Evolutionary conservation across 2,888 invertebrate species (phyloP).

Genomic region (Drosophila algonquin): DNA sequence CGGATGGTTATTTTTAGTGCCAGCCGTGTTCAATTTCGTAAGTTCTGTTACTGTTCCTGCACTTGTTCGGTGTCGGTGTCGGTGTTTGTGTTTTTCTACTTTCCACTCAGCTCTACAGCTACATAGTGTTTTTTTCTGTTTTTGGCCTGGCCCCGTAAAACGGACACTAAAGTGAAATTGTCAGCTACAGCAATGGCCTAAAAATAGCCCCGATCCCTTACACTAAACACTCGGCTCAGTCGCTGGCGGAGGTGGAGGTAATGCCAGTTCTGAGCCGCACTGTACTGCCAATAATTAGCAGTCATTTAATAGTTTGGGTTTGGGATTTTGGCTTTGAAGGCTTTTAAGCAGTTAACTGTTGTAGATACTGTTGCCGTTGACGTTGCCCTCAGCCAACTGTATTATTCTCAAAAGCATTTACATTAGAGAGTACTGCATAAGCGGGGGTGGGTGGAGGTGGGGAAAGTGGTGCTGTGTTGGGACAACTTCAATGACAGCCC

Average conservation of each 20-base stretch:
- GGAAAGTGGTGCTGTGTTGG: constrained; percentile 21
- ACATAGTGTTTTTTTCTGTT: not conserved
- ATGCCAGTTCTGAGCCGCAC: constrained; percentile 16
- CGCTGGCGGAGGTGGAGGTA: not conserved
- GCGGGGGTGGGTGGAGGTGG: not conserved
- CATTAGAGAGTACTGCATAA: constrained; percentile 24
- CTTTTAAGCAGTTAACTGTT: constrained; percentile 56
- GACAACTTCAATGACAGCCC: constrained; percentile 37
- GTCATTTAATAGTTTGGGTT: constrained; percentile 68
- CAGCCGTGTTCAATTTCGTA: constrained; percentile 74
- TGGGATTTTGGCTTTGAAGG: constrained; percentile 40
- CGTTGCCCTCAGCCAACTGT: constrained; percentile 29
- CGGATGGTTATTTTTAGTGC: constrained; percentile 70
- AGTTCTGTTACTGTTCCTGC: constrained; percentile 45
- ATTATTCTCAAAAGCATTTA: constrained; percentile 52
- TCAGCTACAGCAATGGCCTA: constrained; percentile 64
- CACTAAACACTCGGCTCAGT: constrained; percentile 30
- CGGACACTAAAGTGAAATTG: constrained; percentile 69
- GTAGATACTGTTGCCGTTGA: constrained; percentile 28
- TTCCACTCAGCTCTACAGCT: not conserved
- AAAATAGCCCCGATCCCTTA: constrained; percentile 52
- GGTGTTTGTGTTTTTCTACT: constrained; percentile 1
- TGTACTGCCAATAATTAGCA: constrained; percentile 67
- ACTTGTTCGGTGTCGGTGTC: constrained; percentile 18
- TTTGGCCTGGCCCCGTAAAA: constrained; percentile 51